Evolutionary conservation across 2,888 invertebrate genomes (phyloP).

Genomic region (Aproaerema taeniolella): DNA sequence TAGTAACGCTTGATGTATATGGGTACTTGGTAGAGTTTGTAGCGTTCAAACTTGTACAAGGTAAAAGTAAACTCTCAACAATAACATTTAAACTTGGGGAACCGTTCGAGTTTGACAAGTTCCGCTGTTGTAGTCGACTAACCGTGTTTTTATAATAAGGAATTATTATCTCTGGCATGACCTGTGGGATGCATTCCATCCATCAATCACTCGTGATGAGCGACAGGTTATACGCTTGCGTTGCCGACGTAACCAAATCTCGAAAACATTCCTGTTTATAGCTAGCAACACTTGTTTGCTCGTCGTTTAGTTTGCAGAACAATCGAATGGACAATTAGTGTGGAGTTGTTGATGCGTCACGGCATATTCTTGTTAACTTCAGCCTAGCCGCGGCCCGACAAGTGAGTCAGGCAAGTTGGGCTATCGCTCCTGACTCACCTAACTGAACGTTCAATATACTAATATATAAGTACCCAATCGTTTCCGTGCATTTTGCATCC

Average conservation of each 20-base stretch:
- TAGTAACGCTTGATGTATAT: conserved; percentile 14
- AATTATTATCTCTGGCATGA: conserved; percentile 36
- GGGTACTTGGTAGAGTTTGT: too few species aligned
- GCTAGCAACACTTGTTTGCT: conserved; percentile 6
- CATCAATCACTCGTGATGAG: conserved; percentile 39
- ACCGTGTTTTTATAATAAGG: conserved; percentile 33
- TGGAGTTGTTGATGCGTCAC: conserved; percentile 50
- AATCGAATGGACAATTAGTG: conserved; percentile 37
- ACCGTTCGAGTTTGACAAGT: conserved; percentile 6
- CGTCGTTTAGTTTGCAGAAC: conserved; percentile 30
- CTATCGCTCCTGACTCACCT: conserved; percentile 53
- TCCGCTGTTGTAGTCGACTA: conserved; percentile 1
- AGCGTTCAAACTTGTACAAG: not conserved
- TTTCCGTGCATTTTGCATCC: conserved; percentile 21
- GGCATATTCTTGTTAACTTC: conserved; percentile 39
- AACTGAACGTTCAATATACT: conserved; percentile 14
- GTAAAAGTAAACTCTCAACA: not conserved
- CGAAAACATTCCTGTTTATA: conserved; percentile 10
- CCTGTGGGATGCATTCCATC: conserved; percentile 38
- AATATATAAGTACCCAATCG: too few species aligned
- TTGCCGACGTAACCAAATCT: conserved; percentile 4
- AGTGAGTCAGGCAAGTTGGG: conserved; percentile 55
- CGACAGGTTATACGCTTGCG: conserved; percentile 4
- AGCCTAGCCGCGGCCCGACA: conserved; percentile 37
- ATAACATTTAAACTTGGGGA: not conserved